A percentile compares a stretch with the other conserved stretches of the same genome.
Evolutionary conservation across 1,140 invertebrate genomes (phyloP).

Genomic region (Dendroctonus valens): DNA sequence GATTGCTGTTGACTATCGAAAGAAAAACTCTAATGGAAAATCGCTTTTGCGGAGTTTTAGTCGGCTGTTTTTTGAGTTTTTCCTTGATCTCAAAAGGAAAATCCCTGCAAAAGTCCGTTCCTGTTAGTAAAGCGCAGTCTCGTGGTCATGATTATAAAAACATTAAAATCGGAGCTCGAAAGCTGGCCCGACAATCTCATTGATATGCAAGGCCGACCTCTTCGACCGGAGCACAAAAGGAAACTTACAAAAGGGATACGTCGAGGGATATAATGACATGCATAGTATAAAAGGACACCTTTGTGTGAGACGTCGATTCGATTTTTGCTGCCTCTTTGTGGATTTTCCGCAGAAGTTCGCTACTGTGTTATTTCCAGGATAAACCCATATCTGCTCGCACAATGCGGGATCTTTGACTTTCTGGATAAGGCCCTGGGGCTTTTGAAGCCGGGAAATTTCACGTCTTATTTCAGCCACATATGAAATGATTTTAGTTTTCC

Average conservation of each 20-base stretch:
- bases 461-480: too few relatives aligned
- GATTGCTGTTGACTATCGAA: too few relatives aligned
- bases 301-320: constrained; percentile 39
- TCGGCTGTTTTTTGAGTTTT: too few relatives aligned
- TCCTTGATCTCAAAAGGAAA: not conserved
- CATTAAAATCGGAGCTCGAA: constrained; percentile 39
- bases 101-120: constrained; percentile 5
- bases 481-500: too few relatives aligned
- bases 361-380: constrained; percentile 26
- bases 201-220: constrained; percentile 42
- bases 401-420: too few relatives aligned
- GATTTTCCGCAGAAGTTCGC: constrained; percentile 25
- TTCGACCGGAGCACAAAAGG: constrained; percentile 39
- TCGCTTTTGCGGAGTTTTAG: too few relatives aligned
- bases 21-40: too few relatives aligned
- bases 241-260: constrained; percentile 42
- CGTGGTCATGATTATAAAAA: constrained; percentile 43
- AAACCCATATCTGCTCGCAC: constrained; percentile 9
- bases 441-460: too few relatives aligned
- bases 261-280: constrained; percentile 42
- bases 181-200: constrained; percentile 38
- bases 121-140: constrained; percentile 28
- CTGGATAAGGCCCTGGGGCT: too few relatives aligned
- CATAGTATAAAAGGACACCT: constrained; percentile 41
- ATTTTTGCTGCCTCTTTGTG: constrained; percentile 37